Base-by-base conservation (phyloP, 2,113 vertebrate species). In the Peromyscus leucopus region DNA sequence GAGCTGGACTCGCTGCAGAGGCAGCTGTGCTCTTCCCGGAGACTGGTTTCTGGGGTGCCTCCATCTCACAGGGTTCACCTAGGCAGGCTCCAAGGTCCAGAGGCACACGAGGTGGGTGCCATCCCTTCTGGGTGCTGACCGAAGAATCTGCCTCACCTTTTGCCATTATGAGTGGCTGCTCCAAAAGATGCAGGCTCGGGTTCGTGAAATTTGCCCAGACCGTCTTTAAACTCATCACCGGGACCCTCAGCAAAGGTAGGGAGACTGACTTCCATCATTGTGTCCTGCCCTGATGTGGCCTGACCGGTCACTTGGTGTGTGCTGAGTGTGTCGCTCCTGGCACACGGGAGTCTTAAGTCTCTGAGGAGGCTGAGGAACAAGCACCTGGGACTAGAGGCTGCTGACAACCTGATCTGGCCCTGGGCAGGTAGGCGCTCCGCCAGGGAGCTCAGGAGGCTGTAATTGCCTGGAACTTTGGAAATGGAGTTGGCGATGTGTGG, bases 161-260 rank as follows among this genome's bases (percentile, higher is more conserved):
- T 75, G 71, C 87, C 97, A 97, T 84, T 98, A 99, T 99, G 99
- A 98, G 99, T 10, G 98, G 99, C 88, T 99, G 99, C 95, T 99
- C 99, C 22, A 99, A 98, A 92, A 98, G 99, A 86, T 99, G 99
- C 98, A 99, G 99, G 98, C 99, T 99, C 3, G 99, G 99, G 48
- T 98, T 99, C 15, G 98, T 99, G 97, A 99, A 99, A 99, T 99
- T 99, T 96, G 99, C 98, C 69, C 98, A 98, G 98, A 99, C 99
- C 69, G 71, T 99, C 97, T 99, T 99, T 97, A 99, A 98, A 98
- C 99, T 99, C 95, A 98, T 99, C 98, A 99, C 99, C 0, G 99
- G 99, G 93, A 99, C 99, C 16, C 99, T 99, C 94, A 99, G 92
- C 96, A 99, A 99, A 99, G 99, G 99, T 99, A 99, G 91, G 98